These are phyloP conservation scores for Caranx melampygus DNA, from an alignment of 2,113 vertebrate genomes.

Conservation along the genomic window DNA sequence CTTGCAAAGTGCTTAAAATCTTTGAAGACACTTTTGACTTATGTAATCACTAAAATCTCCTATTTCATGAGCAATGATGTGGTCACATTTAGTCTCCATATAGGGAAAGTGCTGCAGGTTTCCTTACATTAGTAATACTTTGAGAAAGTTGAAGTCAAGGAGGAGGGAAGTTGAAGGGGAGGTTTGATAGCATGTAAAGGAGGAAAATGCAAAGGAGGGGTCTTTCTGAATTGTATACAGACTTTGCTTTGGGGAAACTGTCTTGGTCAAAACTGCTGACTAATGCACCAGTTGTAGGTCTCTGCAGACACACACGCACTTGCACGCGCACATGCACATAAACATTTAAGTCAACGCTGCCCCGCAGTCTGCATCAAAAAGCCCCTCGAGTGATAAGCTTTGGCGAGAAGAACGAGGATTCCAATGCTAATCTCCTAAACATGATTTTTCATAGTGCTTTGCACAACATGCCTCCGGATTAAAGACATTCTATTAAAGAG, in stretches of 20 bases:
- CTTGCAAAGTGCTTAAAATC: slow-evolving; percentile 14
- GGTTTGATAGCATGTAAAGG: slow-evolving; percentile 31
- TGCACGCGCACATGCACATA: slow-evolving; percentile 30
- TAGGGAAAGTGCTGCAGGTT: background rate
- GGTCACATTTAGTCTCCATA: background rate
- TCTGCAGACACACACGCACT: slow-evolving; percentile 42
- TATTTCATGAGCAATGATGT: background rate
- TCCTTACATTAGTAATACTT: slow-evolving; percentile 8
- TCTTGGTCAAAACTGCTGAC: slow-evolving; percentile 70
- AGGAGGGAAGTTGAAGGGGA: slow-evolving; percentile 4
- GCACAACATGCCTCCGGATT: slow-evolving; percentile 80
- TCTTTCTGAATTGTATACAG: slow-evolving; percentile 55
- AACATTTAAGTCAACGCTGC: slow-evolving; percentile 67
- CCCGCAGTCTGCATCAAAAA: slow-evolving; percentile 68
- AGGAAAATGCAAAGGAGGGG: slow-evolving; percentile 20
- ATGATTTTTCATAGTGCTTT: slow-evolving; percentile 82
- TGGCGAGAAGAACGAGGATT: slow-evolving; percentile 68
- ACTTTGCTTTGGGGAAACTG: slow-evolving; percentile 58
- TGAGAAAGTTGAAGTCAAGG: slow-evolving; percentile 26
- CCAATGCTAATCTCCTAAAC: slow-evolving; percentile 81
- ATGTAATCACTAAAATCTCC: background rate
- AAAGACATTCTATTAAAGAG: slow-evolving; percentile 82
- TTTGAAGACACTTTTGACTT: background rate
- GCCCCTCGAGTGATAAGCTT: slow-evolving; percentile 75
- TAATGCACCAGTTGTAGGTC: slow-evolving; percentile 68